Percentiles rank a stretch among this genome's conserved stretches.
Conservation (phyloP, 2,113 vertebrate genomes). For the Engraulis encrasicolus region DNA sequence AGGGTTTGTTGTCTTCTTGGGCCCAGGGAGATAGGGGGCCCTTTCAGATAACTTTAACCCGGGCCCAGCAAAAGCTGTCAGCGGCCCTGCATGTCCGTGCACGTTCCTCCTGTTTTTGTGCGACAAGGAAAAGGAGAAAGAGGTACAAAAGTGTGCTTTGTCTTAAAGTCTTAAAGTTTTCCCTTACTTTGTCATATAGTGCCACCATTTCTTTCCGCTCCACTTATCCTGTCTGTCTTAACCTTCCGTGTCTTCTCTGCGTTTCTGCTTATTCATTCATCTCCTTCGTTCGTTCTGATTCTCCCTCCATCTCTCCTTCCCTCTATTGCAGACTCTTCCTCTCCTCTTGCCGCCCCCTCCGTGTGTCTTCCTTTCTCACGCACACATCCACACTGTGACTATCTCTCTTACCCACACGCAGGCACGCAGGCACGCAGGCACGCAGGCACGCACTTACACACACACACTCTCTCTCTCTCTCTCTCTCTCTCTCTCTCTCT, state of each 20-base stretch:
- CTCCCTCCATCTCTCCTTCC: neutral
- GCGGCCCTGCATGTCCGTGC: too few relatives aligned
- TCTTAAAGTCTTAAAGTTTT: too few relatives aligned
- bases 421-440: too few relatives aligned
- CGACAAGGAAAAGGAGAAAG: too few relatives aligned
- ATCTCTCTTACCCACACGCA: too few relatives aligned
- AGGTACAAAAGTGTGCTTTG: neutral
- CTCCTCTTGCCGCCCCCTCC: constrained; percentile 10
- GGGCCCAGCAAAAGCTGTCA: too few relatives aligned
- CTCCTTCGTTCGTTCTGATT: neutral
- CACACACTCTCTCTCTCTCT: neutral
- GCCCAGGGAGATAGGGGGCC: too few relatives aligned
- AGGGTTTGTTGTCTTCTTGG: too few relatives aligned
- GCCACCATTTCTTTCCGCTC: constrained; percentile 5
- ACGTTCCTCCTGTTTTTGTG: too few relatives aligned
- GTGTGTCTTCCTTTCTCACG: constrained; percentile 16
- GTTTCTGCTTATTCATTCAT: neutral
- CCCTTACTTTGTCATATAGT: neutral
- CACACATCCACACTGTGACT: too few relatives aligned
- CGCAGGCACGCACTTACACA: too few relatives aligned
- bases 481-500: neutral
- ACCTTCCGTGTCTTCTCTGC: neutral
- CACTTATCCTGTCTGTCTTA: neutral
- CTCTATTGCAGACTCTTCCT: neutral
- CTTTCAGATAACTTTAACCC: too few relatives aligned